phyloP scores from a whole-genome alignment of 2,888 invertebrate species.

The Sinohyriopsis cumingii region DNA sequence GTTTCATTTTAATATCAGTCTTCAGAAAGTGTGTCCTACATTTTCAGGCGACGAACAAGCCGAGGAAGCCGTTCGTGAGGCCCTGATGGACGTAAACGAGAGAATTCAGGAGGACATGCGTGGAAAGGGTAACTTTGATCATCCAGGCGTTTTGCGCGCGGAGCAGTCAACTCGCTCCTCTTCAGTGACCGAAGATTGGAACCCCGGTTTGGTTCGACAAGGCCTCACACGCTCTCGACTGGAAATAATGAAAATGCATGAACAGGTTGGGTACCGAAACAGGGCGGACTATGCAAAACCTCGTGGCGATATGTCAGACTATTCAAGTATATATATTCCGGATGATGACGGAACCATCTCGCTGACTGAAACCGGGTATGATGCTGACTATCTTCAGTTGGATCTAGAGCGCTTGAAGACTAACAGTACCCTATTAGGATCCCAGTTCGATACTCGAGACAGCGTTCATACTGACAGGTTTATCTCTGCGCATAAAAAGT shows the following conservation, averaged over 20 bases:
- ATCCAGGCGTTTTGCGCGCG: constrained; percentile 25
- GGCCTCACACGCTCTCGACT: constrained; percentile 40
- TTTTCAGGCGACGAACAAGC: constrained; percentile 44
- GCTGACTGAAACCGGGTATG: constrained; percentile 47
- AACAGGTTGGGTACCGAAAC: constrained; percentile 30
- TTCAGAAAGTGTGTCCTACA: too few relatives aligned
- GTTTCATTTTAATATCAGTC: too few relatives aligned
- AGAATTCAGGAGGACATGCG: constrained; percentile 47
- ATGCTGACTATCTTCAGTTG: constrained; percentile 35
- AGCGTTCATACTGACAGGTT: constrained; percentile 34
- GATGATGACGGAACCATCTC: constrained; percentile 49
- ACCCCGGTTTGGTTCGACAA: constrained; percentile 14
- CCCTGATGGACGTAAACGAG: constrained; percentile 46
- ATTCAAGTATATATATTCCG: constrained; percentile 46
- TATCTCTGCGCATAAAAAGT: constrained; percentile 16
- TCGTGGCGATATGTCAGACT: constrained; percentile 43
- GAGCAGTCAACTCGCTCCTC: constrained; percentile 28
- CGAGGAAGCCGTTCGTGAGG: constrained; percentile 47
- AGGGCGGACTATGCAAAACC: constrained; percentile 42
- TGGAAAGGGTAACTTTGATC: constrained; percentile 34
- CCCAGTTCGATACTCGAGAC: constrained; percentile 29
- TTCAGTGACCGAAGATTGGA: constrained; percentile 27
- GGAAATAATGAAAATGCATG: constrained; percentile 34
- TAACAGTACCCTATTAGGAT: constrained; percentile 45
- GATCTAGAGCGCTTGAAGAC: constrained; percentile 44